Conservation (phyloP, 2,888 invertebrate genomes). For the Eristalis tenax region DNA sequence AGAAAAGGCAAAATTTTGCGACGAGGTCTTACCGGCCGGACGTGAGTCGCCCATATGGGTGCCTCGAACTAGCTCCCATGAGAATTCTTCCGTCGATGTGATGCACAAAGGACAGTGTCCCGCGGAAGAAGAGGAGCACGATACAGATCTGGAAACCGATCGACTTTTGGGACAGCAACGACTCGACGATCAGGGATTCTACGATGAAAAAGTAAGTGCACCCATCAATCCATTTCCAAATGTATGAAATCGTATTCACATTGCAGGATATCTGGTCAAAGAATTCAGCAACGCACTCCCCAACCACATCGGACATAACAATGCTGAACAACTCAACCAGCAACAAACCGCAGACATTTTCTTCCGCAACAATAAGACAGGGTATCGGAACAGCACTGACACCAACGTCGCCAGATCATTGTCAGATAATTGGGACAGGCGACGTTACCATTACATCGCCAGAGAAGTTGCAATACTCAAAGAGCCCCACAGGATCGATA, state of each 20-base stretch:
- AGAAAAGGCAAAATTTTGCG: slow-evolving; percentile 79
- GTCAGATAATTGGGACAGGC: slow-evolving; percentile 77
- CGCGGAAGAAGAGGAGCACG: slow-evolving; percentile 90
- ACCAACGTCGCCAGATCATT: slow-evolving; percentile 78
- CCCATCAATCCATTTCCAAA: not conserved
- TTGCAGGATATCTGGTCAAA: slow-evolving; percentile 76
- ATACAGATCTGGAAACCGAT: slow-evolving; percentile 99
- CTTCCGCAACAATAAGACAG: slow-evolving; percentile 80
- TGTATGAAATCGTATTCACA: not conserved
- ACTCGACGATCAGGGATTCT: slow-evolving; percentile 95
- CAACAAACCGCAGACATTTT: slow-evolving; percentile 77
- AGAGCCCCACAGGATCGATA: slow-evolving; percentile 83
- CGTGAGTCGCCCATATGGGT: slow-evolving; percentile 81
- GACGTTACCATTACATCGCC: slow-evolving; percentile 78
- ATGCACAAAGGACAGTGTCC: slow-evolving; percentile 73
- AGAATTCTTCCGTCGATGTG: slow-evolving; percentile 63
- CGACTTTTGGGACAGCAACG: slow-evolving; percentile 95
- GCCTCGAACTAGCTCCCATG: slow-evolving; percentile 75
- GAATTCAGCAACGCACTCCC: slow-evolving; percentile 75
- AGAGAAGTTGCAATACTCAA: slow-evolving; percentile 80
- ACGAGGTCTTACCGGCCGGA: slow-evolving; percentile 78
- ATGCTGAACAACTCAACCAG: slow-evolving; percentile 74
- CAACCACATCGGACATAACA: slow-evolving; percentile 74
- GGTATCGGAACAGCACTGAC: slow-evolving; percentile 80
- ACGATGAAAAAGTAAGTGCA: slow-evolving; percentile 84